Conservation (phyloP, 2,113 vertebrate species). For the Coptodon bakossiorum region DNA sequence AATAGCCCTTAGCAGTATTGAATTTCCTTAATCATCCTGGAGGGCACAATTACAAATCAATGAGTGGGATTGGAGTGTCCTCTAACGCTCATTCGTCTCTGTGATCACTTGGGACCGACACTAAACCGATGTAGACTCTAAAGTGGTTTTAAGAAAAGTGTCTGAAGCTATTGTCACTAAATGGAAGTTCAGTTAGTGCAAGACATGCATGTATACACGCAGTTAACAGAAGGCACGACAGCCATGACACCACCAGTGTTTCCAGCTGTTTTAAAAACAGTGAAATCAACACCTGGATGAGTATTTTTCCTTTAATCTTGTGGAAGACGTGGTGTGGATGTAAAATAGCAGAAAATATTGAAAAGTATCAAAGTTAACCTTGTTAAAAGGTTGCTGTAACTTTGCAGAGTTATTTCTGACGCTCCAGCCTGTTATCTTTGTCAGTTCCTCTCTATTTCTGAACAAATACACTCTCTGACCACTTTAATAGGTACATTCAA, state of each 20-base stretch:
- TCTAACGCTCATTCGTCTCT: background rate
- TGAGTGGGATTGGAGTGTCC: background rate
- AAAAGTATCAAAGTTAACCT: background rate
- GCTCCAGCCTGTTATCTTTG: background rate
- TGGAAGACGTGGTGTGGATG: background rate
- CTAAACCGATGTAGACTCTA: background rate
- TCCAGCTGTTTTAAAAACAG: background rate
- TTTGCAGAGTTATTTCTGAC: background rate
- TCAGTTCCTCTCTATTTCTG: background rate
- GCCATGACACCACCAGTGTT: background rate
- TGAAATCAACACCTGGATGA: background rate
- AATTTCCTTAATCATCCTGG: conserved; percentile 8
- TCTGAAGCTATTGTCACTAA: background rate
- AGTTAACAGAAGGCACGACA: background rate
- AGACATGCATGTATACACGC: background rate
- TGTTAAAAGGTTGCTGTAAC: background rate
- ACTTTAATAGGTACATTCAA: background rate
- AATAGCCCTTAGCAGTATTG: conserved; percentile 9
- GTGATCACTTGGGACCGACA: background rate
- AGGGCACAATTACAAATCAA: conserved; percentile 13
- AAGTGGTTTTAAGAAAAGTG: background rate
- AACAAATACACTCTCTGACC: background rate
- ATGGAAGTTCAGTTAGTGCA: fast-evolving
- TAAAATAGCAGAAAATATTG: background rate
- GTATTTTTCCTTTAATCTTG: background rate